phyloP scores from a whole-genome alignment of 2,797 vertebrate species.

The Spea hammondii region DNA sequence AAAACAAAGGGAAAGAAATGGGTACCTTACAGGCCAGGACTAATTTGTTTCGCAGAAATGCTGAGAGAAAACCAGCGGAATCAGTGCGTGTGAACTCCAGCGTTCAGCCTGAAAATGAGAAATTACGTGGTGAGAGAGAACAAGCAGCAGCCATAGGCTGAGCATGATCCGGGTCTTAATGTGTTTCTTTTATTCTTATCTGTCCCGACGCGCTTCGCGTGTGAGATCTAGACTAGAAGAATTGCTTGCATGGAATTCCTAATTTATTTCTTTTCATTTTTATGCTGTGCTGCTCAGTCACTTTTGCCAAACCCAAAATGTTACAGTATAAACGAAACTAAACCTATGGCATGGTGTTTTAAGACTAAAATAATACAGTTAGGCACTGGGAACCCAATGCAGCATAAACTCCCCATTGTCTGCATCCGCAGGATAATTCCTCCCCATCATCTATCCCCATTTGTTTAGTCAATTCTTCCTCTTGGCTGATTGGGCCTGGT shows the following conservation, averaged over 20 bases:
- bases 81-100: constrained; percentile 26
- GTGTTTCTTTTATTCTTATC: constrained; percentile 10
- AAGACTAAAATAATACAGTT: too few relatives aligned
- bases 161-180: constrained; percentile 44
- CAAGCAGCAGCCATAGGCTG: constrained; percentile 31
- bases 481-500: too few relatives aligned
- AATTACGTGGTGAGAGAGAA: constrained; percentile 20
- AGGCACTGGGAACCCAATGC: too few relatives aligned
- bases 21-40: constrained; percentile 27
- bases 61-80: not conserved
- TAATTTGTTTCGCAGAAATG: constrained; percentile 27
- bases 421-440: too few relatives aligned
- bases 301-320: not conserved
- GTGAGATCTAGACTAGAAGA: constrained; percentile 10
- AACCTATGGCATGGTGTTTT: too few relatives aligned
- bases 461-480: too few relatives aligned
- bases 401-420: too few relatives aligned
- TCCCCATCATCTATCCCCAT: too few relatives aligned
- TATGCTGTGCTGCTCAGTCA: not conserved
- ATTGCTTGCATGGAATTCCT: constrained; percentile 1
- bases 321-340: not conserved
- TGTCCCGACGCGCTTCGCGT: constrained; percentile 11
- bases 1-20: constrained; percentile 20
- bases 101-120: constrained; percentile 47
- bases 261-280: not conserved